These are phyloP conservation scores for Drosophila phalerata DNA, from an alignment of 2,888 invertebrate genomes.

Conservation along the genomic window DNA sequence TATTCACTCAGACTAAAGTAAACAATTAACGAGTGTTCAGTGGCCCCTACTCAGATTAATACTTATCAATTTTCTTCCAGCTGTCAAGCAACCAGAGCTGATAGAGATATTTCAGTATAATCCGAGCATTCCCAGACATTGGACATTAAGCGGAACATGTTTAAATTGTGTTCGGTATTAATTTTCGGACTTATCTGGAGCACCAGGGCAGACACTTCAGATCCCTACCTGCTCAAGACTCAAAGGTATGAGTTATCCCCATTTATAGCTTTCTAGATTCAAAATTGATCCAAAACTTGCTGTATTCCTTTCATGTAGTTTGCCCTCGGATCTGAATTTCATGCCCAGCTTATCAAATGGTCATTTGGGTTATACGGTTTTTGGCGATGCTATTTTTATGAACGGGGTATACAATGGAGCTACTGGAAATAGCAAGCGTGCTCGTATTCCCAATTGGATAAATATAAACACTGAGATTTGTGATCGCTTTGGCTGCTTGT, in stretches of 20 bases:
- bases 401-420: conserved; percentile 88
- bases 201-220: conserved; percentile 22
- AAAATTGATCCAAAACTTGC: background rate
- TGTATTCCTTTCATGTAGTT: conserved; percentile 76
- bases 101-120: conserved; percentile 33
- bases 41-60: conserved; percentile 3
- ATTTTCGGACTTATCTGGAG: conserved; percentile 16
- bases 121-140: conserved; percentile 13
- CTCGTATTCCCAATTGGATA: conserved; percentile 88
- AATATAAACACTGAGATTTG: conserved; percentile 84
- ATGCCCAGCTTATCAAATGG: conserved; percentile 88
- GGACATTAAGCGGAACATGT: conserved; percentile 40
- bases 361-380: conserved; percentile 87
- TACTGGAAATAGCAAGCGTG: conserved; percentile 87
- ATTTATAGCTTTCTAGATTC: background rate
- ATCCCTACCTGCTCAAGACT: conserved; percentile 52
- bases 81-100: conserved; percentile 4
- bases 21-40: conserved; percentile 4
- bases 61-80: conserved; percentile 34
- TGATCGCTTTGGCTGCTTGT: conserved; percentile 52
- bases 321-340: conserved; percentile 87
- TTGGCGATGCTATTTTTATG: conserved; percentile 88
- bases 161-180: conserved; percentile 4
- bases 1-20: conserved; percentile 5
- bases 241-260: conserved; percentile 46